These are phyloP conservation scores for Pogoniulus pusillus DNA, from an alignment of 2,797 vertebrate genomes.

Conservation along the genomic window DNA sequence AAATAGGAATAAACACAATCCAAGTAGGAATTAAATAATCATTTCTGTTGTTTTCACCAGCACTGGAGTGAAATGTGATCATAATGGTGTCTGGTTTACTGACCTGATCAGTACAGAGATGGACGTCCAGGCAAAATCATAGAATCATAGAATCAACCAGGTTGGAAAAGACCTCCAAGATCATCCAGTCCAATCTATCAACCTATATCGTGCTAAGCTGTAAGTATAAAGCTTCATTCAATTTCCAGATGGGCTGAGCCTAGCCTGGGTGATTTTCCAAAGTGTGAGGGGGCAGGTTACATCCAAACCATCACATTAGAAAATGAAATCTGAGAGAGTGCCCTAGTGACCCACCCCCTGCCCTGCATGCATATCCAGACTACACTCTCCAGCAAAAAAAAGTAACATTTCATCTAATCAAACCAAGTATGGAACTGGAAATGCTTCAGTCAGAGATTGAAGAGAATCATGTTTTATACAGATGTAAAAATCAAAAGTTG, in stretches of 20 bases:
- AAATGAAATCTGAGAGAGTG: no score
- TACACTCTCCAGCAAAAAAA: background rate
- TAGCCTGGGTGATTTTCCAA: no score
- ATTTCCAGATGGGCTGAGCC: no score
- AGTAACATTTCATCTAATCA: background rate
- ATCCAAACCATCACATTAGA: no score
- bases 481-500: background rate
- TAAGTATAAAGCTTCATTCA: no score
- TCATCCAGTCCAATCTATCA: no score
- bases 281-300: no score
- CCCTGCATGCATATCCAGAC: background rate
- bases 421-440: background rate
- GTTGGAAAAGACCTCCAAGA: no score
- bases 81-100: background rate
- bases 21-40: background rate
- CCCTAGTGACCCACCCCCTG: background rate
- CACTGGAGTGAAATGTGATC: background rate
- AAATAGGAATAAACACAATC: background rate
- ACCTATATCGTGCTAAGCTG: no score
- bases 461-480: background rate
- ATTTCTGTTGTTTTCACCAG: background rate
- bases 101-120: background rate
- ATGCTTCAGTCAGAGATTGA: background rate
- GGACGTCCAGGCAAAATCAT: background rate
- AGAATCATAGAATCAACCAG: no score